Evolutionary conservation across 2,113 vertebrate species (phyloP).

Genomic region (Pseudois nayaur): DNA sequence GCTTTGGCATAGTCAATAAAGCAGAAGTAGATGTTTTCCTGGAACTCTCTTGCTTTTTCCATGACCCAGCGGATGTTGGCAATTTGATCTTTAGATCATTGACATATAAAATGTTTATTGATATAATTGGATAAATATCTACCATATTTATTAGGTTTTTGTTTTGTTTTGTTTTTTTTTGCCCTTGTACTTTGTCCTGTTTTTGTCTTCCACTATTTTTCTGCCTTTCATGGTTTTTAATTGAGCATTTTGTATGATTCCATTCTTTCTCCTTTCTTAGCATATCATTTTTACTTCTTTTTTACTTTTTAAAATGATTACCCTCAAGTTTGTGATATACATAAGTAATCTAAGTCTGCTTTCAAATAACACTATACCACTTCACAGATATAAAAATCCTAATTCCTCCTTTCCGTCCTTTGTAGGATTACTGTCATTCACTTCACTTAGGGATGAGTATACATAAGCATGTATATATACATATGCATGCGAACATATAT

Average conservation of each 20-base stretch:
- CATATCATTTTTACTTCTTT: neutral
- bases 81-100: neutral
- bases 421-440: neutral
- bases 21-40: no score
- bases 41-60: no score
- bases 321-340: neutral
- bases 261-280: neutral
- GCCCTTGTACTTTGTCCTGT: neutral
- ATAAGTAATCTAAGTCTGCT: neutral
- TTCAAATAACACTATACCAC: neutral
- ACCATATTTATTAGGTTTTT: neutral
- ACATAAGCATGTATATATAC: neutral
- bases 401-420: neutral
- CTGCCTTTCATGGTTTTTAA: conserved; percentile 9
- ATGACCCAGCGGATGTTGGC: no score
- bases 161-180: neutral
- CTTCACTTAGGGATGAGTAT: neutral
- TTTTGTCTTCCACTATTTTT: neutral
- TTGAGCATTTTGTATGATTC: neutral
- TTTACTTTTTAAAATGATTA: neutral
- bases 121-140: neutral
- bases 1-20: no score
- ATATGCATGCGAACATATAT: neutral
- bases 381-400: neutral
- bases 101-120: neutral